These are phyloP conservation scores for Batillaria attramentaria DNA, from an alignment of 1,140 invertebrate species.

Conservation along the genomic window DNA sequence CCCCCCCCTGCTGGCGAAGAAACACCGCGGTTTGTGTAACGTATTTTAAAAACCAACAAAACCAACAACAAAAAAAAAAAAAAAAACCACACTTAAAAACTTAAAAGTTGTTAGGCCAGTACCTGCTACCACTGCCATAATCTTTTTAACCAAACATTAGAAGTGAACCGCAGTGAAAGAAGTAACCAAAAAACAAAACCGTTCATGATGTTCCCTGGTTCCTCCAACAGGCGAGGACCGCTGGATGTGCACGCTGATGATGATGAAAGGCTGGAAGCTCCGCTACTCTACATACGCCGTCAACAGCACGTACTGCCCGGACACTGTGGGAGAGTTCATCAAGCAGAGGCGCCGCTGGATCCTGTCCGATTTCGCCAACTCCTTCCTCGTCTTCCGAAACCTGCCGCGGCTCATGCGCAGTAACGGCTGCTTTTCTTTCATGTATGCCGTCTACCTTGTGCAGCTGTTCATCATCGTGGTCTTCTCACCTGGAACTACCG, in stretches of 20 bases:
- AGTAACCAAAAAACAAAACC: no score
- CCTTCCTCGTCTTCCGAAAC: constrained; percentile 76
- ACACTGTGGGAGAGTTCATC: constrained; percentile 50
- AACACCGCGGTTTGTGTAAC: no score
- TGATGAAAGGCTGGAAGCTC: constrained; percentile 55
- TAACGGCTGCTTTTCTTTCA: constrained; percentile 77
- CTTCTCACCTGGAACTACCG: constrained; percentile 49
- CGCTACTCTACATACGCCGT: constrained; percentile 41
- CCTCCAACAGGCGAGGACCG: constrained; percentile 50
- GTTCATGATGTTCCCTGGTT: no score
- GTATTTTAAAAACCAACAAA: no score
- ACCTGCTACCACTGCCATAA: no score
- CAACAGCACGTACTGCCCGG: constrained; percentile 57
- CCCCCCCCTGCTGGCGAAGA: no score
- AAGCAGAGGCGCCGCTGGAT: constrained; percentile 74
- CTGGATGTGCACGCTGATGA: constrained; percentile 61
- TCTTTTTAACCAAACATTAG: no score
- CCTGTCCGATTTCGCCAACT: constrained; percentile 78
- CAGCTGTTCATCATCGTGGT: constrained; percentile 53
- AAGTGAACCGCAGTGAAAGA: no score
- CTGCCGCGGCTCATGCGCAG: constrained; percentile 72
- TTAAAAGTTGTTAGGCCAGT: no score
- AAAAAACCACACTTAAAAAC: neutral
- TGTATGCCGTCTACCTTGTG: constrained; percentile 71
- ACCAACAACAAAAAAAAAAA: neutral